phyloP scores from a whole-genome alignment of 2,888 invertebrate genomes.

The Leptinotarsa peninsularis region DNA sequence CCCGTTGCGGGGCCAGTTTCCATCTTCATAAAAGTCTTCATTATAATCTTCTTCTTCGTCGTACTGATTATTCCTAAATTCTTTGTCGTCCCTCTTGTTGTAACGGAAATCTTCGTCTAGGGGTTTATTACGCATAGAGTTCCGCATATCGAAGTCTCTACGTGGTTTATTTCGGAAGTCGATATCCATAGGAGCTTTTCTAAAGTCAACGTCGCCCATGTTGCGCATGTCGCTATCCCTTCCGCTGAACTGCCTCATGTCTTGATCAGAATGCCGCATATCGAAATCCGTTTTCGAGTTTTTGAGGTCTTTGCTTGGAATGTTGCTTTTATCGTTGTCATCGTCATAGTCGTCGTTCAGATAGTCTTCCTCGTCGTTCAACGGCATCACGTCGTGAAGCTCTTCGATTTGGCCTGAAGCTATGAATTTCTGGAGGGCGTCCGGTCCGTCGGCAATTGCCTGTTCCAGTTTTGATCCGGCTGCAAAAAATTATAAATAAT shows the following conservation, averaged over 20 bases:
- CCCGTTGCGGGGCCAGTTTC: slow-evolving; percentile 65
- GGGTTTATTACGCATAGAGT: slow-evolving; percentile 38
- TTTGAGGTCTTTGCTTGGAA: slow-evolving; percentile 37
- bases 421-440: slow-evolving; percentile 81
- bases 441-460: slow-evolving; percentile 82
- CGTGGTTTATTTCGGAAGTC: slow-evolving; percentile 53
- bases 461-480: slow-evolving; percentile 82
- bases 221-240: slow-evolving; percentile 55
- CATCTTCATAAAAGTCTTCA: slow-evolving; percentile 64
- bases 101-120: slow-evolving; percentile 57
- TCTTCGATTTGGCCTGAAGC: slow-evolving; percentile 86
- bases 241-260: slow-evolving; percentile 53
- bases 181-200: slow-evolving; percentile 45
- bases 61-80: slow-evolving; percentile 47
- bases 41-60: slow-evolving; percentile 61
- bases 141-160: slow-evolving; percentile 57
- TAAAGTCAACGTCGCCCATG: slow-evolving; percentile 53
- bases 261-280: slow-evolving; percentile 55
- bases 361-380: slow-evolving; percentile 70
- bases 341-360: slow-evolving; percentile 68
- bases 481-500: slow-evolving; percentile 52
- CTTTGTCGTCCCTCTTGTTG: slow-evolving; percentile 57
- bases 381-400: slow-evolving; percentile 81
- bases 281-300: slow-evolving; percentile 43
- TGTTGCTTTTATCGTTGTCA: slow-evolving; percentile 56